Conservation (phyloP, 2,113 vertebrate species). For the Triplophysa tibetana region DNA sequence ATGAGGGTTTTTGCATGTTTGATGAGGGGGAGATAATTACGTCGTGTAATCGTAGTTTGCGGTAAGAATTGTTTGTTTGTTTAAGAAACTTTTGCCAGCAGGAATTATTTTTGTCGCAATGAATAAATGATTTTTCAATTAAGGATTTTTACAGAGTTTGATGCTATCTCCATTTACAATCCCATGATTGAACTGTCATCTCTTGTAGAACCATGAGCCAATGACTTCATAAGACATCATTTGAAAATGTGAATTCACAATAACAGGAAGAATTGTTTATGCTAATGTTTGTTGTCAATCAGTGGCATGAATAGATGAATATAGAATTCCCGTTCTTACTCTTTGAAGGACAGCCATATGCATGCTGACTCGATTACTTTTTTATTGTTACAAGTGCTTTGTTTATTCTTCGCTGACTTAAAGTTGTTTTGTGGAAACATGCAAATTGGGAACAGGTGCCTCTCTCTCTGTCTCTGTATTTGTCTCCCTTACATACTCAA, state of each 20-base stretch:
- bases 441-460: slow-evolving; percentile 17
- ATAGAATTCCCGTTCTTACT: background rate
- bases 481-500: background rate
- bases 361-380: slow-evolving; percentile 38
- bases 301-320: slow-evolving; percentile 29
- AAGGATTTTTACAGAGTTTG: slow-evolving; percentile 50
- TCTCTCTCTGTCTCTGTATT: background rate
- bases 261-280: slow-evolving; percentile 39
- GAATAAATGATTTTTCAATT: slow-evolving; percentile 66
- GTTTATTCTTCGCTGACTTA: slow-evolving; percentile 36
- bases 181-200: slow-evolving; percentile 31
- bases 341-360: slow-evolving; percentile 31
- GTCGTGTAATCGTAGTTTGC: slow-evolving; percentile 73
- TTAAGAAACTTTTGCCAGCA: slow-evolving; percentile 68
- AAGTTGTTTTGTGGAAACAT: slow-evolving; percentile 10
- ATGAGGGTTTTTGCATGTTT: slow-evolving; percentile 65
- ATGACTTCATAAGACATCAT: slow-evolving; percentile 19
- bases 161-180: slow-evolving; percentile 32
- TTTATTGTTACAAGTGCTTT: slow-evolving; percentile 26
- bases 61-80: slow-evolving; percentile 71
- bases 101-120: slow-evolving; percentile 65
- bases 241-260: slow-evolving; percentile 19
- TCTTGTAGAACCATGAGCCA: slow-evolving; percentile 2
- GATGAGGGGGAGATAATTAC: slow-evolving; percentile 68
- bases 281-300: slow-evolving; percentile 29